Evolutionary conservation across 2,888 invertebrate species (phyloP), one percentile per base, ranked within the genome.

Genomic region (Allacma fusca): DNA sequence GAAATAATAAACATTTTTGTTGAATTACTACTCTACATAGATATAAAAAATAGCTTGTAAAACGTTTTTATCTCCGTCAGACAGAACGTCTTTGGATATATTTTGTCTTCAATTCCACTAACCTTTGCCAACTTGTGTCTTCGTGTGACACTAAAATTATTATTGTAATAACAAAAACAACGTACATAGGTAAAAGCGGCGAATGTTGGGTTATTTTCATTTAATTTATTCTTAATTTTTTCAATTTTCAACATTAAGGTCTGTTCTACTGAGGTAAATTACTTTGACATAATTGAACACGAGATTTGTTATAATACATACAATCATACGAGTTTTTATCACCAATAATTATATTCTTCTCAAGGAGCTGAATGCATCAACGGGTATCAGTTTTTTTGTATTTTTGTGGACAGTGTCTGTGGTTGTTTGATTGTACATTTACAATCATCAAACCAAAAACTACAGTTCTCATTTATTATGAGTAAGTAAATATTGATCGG

Each of bases 111-210:
- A 50, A 50, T 50, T 12, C n/a, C 13, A 62, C 24, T 62, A 62
- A 62, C 62, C 62, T 62, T 62, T n/a, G 26, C 62, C 24, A 62
- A 62, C 62, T 26, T 24, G 24, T 62, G 62, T 62, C 50, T 19
- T 50, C 19, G 50, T 50, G 2, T 12, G 50, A 50, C 50, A n/a
- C 50, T 50, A 50, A 12, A 19, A 50, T 50, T 50, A 19, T 9
- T 50, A 50, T 50, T 50, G 50, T 50, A 50, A 50, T 50, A 12
- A 50, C 16, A 50, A 13, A 50, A 5, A 50, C 19, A 19, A 5
- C 50, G n/a, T 13, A 16, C 50, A n/a, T 19, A n/a, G 50, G 16
- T n/a, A n/a, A 50, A 50, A 13, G 16, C 50, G 50, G 50, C 34
- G 34, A 34, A 34, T 50, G 50, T 50, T 50, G n/a, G 50, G 50